These are phyloP conservation scores for Leucoma salicis DNA, from an alignment of 2,888 invertebrate genomes.

Conservation along the genomic window DNA sequence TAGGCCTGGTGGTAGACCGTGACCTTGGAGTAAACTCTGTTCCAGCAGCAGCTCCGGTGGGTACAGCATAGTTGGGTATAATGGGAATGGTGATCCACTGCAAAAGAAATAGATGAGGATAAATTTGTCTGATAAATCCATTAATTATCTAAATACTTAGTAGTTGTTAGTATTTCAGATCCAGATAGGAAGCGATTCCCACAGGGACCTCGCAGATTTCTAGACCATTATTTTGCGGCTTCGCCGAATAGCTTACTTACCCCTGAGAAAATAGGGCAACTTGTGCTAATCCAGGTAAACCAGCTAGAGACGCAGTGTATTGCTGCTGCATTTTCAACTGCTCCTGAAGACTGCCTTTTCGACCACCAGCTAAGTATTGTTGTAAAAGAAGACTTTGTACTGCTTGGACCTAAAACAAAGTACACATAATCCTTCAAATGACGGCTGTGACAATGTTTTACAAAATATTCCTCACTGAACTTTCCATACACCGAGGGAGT, in stretches of 20 bases:
- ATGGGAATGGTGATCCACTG: constrained; percentile 74
- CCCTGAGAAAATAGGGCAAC: constrained; percentile 75
- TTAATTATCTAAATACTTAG: too few species aligned
- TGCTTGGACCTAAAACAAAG: constrained; percentile 66
- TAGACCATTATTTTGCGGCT: too few species aligned
- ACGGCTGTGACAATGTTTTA: too few species aligned
- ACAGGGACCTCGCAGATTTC: too few species aligned
- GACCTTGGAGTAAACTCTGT: constrained; percentile 77
- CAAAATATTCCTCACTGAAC: too few species aligned
- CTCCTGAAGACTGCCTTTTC: constrained; percentile 70
- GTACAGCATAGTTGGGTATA: constrained; percentile 78
- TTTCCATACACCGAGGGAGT: too few species aligned
- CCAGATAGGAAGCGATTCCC: too few species aligned
- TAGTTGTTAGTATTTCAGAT: too few species aligned
- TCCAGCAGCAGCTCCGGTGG: constrained; percentile 74
- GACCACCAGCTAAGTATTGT: constrained; percentile 72
- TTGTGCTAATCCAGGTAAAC: constrained; percentile 69
- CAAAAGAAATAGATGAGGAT: too few species aligned
- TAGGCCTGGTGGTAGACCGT: constrained; percentile 74
- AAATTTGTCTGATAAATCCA: too few species aligned
- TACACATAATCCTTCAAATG: too few species aligned
- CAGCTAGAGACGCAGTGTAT: constrained; percentile 71
- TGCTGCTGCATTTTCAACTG: constrained; percentile 77
- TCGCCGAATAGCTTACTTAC: too few species aligned
- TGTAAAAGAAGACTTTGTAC: constrained; percentile 76